Conservation (phyloP, 2,113 vertebrate genomes). For the Steatornis caripensis region DNA sequence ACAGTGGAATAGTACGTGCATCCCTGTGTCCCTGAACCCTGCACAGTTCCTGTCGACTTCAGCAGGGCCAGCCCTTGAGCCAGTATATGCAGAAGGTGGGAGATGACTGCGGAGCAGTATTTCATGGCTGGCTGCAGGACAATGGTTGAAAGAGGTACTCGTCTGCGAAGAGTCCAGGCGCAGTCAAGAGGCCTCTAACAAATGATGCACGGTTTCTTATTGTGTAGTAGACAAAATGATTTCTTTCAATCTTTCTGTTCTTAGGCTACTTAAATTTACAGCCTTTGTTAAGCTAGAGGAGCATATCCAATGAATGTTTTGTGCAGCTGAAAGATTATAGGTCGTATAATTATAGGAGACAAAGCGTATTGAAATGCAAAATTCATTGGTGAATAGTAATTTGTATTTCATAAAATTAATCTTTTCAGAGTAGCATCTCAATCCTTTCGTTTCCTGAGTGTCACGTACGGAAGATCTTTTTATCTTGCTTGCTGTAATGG, state of each 20-base stretch:
- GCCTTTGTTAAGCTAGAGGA: not conserved
- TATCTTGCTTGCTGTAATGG: slow-evolving; percentile 9
- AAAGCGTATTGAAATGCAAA: slow-evolving; percentile 3
- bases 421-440: slow-evolving; percentile 1
- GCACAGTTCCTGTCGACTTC: not conserved
- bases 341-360: not conserved
- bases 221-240: not conserved
- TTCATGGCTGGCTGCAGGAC: not conserved
- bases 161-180: not conserved
- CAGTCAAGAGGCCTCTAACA: not conserved
- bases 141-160: not conserved
- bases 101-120: not conserved
- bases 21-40: not conserved
- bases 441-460: slow-evolving; percentile 46
- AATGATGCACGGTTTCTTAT: not conserved
- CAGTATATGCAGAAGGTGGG: not conserved
- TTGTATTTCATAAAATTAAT: slow-evolving; percentile 26
- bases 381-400: slow-evolving; percentile 13
- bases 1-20: rapidly evolving
- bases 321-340: not conserved
- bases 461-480: not conserved
- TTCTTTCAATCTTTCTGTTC: not conserved
- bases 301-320: not conserved
- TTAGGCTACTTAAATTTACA: not conserved
- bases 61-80: not conserved